Percentiles rank a stretch among this genome's conserved stretches.
phyloP scores from a whole-genome alignment of 2,888 invertebrate genomes.

The Scaptomyza flava region DNA sequence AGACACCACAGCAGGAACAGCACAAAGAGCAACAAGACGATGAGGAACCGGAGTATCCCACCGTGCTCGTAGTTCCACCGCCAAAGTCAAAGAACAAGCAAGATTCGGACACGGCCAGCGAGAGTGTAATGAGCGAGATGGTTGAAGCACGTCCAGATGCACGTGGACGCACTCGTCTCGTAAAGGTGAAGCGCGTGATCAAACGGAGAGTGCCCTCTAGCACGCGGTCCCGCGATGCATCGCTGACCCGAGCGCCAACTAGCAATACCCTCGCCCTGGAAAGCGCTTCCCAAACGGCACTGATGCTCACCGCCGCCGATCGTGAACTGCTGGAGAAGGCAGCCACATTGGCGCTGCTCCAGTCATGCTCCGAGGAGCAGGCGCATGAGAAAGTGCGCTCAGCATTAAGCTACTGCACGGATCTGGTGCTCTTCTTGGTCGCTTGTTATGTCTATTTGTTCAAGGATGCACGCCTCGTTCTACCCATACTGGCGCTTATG shows the following conservation, averaged over 20 bases:
- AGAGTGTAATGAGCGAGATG: conserved; percentile 74
- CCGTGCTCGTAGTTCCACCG: conserved; percentile 51
- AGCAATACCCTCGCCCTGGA: conserved; percentile 17
- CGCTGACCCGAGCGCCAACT: conserved; percentile 64
- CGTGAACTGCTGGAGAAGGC: conserved; percentile 59
- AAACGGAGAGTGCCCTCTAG: conserved; percentile 81
- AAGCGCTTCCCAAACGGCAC: conserved; percentile 40
- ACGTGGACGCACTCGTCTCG: conserved; percentile 81
- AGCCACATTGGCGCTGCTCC: conserved; percentile 81
- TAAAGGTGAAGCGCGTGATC: conserved; percentile 81
- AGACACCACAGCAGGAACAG: conserved; percentile 47
- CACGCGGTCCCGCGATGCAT: conserved; percentile 82
- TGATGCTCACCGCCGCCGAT: conserved; percentile 53
- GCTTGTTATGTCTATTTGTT: conserved; percentile 93
- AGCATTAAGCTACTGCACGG: conserved; percentile 89
- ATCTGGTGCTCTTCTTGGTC: conserved; percentile 89
- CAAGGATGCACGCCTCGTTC: conserved; percentile 91
- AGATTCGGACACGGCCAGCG: conserved; percentile 46
- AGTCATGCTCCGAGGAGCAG: conserved; percentile 82
- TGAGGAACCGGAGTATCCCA: conserved; percentile 61
- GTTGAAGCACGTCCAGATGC: conserved; percentile 81
- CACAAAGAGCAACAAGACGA: neutral
- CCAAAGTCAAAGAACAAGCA: conserved; percentile 45
- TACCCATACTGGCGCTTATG: conserved; percentile 91
- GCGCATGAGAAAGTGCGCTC: conserved; percentile 89